phyloP scores from a whole-genome alignment of 2,797 vertebrate species.

The Labroides dimidiatus region DNA sequence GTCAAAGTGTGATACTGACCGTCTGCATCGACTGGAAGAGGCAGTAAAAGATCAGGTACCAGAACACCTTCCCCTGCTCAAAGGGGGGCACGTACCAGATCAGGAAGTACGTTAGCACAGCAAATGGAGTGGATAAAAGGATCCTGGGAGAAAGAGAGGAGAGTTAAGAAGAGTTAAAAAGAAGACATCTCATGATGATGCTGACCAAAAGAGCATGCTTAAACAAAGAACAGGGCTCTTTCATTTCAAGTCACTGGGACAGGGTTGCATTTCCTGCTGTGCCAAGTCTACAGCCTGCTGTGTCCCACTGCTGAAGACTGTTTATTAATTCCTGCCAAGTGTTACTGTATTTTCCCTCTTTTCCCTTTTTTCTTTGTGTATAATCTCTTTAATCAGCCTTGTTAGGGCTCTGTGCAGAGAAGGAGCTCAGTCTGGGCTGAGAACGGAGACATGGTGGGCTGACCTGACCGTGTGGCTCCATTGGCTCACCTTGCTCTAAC shows the following conservation, averaged over 20 bases:
- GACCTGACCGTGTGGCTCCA: conserved; percentile 11
- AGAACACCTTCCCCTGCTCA: conserved; percentile 86
- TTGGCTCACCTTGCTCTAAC: conserved; percentile 35
- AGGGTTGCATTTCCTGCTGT: not conserved
- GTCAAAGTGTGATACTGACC: conserved; percentile 78
- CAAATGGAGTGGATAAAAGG: conserved; percentile 90
- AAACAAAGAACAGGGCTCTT: not conserved
- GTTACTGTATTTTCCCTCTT: conserved; percentile 32
- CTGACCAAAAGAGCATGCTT: not conserved
- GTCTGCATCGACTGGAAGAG: conserved; percentile 95
- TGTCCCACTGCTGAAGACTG: not conserved
- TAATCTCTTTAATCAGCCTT: conserved; percentile 67
- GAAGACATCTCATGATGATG: not conserved
- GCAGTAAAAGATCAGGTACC: conserved; percentile 96
- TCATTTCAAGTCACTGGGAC: too few species aligned
- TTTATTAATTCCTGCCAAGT: conserved; percentile 22
- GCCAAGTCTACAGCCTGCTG: not conserved
- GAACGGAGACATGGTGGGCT: conserved; percentile 11
- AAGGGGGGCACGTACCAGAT: conserved; percentile 94
- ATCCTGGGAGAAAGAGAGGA: conserved; percentile 83
- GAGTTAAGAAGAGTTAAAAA: not conserved
- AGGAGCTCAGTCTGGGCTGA: conserved; percentile 37
- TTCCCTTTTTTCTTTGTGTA: conserved; percentile 42
- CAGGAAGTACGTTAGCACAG: conserved; percentile 90
- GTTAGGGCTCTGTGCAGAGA: conserved; percentile 39